Percentiles rank a stretch among this genome's conserved stretches.
phyloP scores from a whole-genome alignment of 2,797 vertebrate species.

The Propithecus deckenii region DNA sequence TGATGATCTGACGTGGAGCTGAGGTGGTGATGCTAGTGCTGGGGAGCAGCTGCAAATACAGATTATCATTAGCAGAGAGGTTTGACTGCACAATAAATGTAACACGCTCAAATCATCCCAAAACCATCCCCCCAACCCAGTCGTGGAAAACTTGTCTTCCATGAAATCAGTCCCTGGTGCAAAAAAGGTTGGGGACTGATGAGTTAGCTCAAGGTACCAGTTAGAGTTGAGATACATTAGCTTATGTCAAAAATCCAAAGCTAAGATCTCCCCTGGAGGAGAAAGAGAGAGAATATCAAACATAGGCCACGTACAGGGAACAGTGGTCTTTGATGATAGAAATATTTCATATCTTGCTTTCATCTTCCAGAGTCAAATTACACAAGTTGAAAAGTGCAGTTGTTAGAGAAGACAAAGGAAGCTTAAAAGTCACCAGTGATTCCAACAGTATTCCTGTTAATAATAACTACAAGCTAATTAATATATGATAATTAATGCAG shows the following conservation, averaged over 20 bases:
- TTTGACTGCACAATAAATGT: too few species aligned
- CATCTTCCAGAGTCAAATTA: background rate
- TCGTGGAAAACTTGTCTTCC: too few species aligned
- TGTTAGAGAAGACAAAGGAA: background rate
- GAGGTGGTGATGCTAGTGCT: too few species aligned
- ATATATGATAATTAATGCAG: background rate
- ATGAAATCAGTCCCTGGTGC: too few species aligned
- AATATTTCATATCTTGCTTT: background rate
- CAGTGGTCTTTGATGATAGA: background rate
- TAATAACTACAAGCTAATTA: background rate
- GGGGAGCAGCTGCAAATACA: too few species aligned
- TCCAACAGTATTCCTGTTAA: background rate
- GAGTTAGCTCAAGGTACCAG: background rate
- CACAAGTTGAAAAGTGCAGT: background rate
- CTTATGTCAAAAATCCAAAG: background rate
- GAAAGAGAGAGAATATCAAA: background rate
- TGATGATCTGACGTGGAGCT: too few species aligned
- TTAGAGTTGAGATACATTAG: background rate
- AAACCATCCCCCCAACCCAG: too few species aligned
- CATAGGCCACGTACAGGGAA: background rate
- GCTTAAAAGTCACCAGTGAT: background rate
- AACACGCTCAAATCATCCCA: too few species aligned
- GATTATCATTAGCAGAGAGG: too few species aligned
- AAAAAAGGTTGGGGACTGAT: too few species aligned
- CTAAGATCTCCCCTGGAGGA: background rate